Evolutionary conservation across 2,113 vertebrate genomes (phyloP).

Genomic region (Amblyornis subalaris): DNA sequence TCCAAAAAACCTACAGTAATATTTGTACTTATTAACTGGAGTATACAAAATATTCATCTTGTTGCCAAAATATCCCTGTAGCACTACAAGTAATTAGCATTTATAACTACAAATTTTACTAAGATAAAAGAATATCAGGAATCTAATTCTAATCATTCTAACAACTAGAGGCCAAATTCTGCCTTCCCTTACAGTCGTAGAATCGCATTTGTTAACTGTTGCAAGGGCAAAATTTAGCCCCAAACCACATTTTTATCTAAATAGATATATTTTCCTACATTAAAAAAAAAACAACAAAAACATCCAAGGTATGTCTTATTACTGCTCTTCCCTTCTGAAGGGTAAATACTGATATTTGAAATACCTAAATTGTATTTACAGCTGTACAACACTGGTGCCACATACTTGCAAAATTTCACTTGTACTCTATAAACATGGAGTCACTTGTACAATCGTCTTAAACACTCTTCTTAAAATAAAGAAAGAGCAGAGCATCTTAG

Average conservation of each 20-base stretch:
- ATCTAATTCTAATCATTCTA: neutral
- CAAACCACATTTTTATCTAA: neutral
- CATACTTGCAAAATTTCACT: neutral
- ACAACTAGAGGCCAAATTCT: neutral
- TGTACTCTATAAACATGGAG: neutral
- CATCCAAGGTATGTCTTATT: neutral
- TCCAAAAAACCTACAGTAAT: neutral
- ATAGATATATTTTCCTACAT: neutral
- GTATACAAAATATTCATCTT: neutral
- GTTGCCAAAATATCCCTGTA: neutral
- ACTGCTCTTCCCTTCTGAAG: slow-evolving; percentile 54
- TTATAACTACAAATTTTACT: slow-evolving; percentile 1
- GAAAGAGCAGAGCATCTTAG: slow-evolving; percentile 56
- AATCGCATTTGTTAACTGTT: neutral
- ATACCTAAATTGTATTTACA: slow-evolving; percentile 67
- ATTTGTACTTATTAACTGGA: neutral
- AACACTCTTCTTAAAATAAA: neutral
- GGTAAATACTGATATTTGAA: slow-evolving; percentile 61
- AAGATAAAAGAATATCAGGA: slow-evolving; percentile 11
- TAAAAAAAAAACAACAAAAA: neutral
- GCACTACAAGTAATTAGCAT: neutral
- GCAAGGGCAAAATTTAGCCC: neutral
- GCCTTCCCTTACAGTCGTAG: neutral
- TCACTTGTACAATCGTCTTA: neutral
- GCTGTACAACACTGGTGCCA: slow-evolving; percentile 34